A percentile compares a stretch with the other conserved stretches of the same genome.
Evolutionary conservation across 2,113 vertebrate genomes (phyloP).

Genomic region (Azemiops feae): DNA sequence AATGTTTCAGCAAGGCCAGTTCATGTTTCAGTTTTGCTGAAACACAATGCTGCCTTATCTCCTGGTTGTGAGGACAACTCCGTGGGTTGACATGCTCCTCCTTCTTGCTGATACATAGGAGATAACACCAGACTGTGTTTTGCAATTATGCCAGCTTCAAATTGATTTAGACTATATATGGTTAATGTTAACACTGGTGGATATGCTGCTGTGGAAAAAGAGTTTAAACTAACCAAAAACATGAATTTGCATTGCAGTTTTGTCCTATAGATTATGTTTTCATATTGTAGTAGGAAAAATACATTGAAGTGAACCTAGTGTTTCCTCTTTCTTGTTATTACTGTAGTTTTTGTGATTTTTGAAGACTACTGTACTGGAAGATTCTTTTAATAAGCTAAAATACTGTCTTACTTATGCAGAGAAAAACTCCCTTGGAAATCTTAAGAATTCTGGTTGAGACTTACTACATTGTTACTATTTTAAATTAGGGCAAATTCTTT

Average conservation of each 20-base stretch:
- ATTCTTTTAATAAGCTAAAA: background rate
- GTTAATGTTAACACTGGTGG: background rate
- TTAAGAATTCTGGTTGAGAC: background rate
- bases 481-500: background rate
- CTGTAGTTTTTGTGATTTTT: background rate
- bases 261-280: background rate
- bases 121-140: background rate
- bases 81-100: background rate
- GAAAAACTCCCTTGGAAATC: background rate
- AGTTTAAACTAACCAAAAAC: background rate
- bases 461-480: background rate
- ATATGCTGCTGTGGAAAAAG: background rate
- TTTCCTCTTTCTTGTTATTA: background rate
- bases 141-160: background rate
- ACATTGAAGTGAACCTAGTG: background rate
- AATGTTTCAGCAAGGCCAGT: background rate
- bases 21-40: background rate
- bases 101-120: too few relatives aligned
- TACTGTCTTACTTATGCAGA: background rate
- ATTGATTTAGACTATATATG: background rate
- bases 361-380: background rate
- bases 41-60: background rate
- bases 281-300: background rate
- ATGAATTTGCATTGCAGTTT: background rate
- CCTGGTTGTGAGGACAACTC: background rate